A percentile compares a stretch with the other conserved stretches of the same genome.
phyloP scores from a whole-genome alignment of 2,888 invertebrate species.

The Saturnia pavonia region DNA sequence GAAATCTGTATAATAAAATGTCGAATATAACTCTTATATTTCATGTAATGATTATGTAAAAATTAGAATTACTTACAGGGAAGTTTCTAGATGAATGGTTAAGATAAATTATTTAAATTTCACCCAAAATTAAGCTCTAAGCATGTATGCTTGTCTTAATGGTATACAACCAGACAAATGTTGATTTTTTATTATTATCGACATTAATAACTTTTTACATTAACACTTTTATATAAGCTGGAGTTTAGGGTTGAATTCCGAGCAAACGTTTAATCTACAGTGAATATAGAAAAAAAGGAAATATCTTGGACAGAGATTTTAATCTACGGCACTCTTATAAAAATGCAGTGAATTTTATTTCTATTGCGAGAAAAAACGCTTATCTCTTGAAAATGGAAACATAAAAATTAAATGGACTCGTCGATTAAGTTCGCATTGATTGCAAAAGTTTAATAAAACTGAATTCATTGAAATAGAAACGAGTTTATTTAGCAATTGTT shows the following conservation, averaged over 20 bases:
- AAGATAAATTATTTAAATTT: no score
- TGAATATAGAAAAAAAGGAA: slow-evolving; percentile 12
- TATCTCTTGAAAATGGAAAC: slow-evolving; percentile 13
- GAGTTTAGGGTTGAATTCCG: not conserved
- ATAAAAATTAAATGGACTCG: slow-evolving; percentile 14
- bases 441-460: not conserved
- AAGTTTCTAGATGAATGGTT: no score
- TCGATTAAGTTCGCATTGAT: slow-evolving; percentile 12
- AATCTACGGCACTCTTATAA: slow-evolving; percentile 15
- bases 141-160: no score
- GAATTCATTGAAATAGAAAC: not conserved
- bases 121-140: no score
- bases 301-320: slow-evolving; percentile 10
- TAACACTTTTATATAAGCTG: not conserved
- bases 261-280: not conserved
- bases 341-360: slow-evolving; percentile 15
- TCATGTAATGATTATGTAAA: no score
- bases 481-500: not conserved
- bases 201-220: not conserved
- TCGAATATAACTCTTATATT: no score
- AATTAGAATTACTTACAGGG: no score
- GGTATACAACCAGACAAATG: no score
- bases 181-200: no score
- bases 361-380: not conserved
- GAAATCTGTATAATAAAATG: not conserved